These are phyloP conservation scores for Furcula furcula DNA, from an alignment of 2,888 invertebrate species.

Conservation along the genomic window DNA sequence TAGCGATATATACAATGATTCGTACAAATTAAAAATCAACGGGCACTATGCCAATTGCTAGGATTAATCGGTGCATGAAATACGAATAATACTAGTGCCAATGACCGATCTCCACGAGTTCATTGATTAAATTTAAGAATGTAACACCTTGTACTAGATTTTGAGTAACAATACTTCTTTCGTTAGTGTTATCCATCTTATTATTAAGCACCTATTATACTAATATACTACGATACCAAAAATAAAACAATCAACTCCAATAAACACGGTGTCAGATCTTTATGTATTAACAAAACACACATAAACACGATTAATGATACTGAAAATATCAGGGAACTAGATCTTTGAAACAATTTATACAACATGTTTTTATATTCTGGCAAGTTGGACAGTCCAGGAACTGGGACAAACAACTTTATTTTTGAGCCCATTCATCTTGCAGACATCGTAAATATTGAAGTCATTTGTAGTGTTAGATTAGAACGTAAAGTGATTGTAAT, in stretches of 20 bases:
- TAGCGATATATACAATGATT: slow-evolving; percentile 6
- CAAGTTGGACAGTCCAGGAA: slow-evolving; percentile 22
- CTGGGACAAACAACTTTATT: slow-evolving; percentile 28
- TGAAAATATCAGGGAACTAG: slow-evolving; percentile 35
- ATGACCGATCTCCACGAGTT: slow-evolving; percentile 39
- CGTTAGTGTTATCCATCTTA: too few species aligned
- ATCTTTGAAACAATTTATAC: slow-evolving; percentile 35
- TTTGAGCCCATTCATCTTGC: slow-evolving; percentile 16
- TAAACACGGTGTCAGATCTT: slow-evolving; percentile 20
- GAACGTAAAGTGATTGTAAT: too few species aligned
- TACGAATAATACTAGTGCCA: slow-evolving; percentile 37
- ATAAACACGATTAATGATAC: slow-evolving; percentile 45
- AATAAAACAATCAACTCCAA: not conserved
- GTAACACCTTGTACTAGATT: too few species aligned
- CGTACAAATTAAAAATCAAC: slow-evolving; percentile 43
- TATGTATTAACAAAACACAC: slow-evolving; percentile 29
- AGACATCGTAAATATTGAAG: slow-evolving; percentile 21
- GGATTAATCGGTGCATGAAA: slow-evolving; percentile 43
- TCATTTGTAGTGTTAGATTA: too few species aligned
- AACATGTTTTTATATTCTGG: slow-evolving; percentile 26
- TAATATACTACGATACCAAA: too few species aligned
- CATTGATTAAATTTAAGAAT: slow-evolving; percentile 12
- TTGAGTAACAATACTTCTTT: too few species aligned
- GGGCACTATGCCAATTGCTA: slow-evolving; percentile 53
- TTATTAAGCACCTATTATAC: too few species aligned